Percentiles rank a stretch among this genome's conserved stretches.
Conservation (phyloP, 92 coral and sea anemone species). For the Chrysogorgia sp. region DNA sequence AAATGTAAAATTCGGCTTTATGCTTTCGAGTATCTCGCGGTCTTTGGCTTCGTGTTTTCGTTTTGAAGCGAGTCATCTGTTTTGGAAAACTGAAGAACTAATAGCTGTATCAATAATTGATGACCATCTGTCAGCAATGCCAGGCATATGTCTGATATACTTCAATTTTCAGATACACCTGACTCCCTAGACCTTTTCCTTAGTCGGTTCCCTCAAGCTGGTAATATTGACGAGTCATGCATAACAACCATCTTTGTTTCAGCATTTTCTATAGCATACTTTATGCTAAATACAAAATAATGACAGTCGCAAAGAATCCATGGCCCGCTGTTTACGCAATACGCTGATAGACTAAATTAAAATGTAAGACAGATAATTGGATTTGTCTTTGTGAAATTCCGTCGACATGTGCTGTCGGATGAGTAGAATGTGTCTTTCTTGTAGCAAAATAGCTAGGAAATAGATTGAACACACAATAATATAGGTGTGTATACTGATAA, state of each 20-base stretch:
- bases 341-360: background rate
- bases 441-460: too few relatives aligned
- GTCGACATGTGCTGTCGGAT: background rate
- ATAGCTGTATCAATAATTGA: background rate
- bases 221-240: background rate
- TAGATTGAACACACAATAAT: too few relatives aligned
- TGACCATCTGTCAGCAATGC: background rate
- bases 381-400: background rate
- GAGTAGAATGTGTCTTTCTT: too few relatives aligned
- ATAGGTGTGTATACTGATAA: too few relatives aligned
- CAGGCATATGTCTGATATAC: background rate
- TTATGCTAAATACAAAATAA: too few relatives aligned
- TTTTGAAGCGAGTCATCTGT: background rate
- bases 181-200: background rate
- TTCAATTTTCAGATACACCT: background rate
- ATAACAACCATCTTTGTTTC: too few relatives aligned
- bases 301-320: too few relatives aligned
- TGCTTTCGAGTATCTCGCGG: too few relatives aligned
- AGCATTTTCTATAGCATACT: too few relatives aligned
- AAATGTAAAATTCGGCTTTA: too few relatives aligned
- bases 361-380: background rate
- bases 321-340: background rate
- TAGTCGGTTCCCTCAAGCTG: too few relatives aligned
- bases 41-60: too few relatives aligned
- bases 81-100: background rate